Conservation (phyloP, 1,140 invertebrate species). For the Lucilia sericata region DNA sequence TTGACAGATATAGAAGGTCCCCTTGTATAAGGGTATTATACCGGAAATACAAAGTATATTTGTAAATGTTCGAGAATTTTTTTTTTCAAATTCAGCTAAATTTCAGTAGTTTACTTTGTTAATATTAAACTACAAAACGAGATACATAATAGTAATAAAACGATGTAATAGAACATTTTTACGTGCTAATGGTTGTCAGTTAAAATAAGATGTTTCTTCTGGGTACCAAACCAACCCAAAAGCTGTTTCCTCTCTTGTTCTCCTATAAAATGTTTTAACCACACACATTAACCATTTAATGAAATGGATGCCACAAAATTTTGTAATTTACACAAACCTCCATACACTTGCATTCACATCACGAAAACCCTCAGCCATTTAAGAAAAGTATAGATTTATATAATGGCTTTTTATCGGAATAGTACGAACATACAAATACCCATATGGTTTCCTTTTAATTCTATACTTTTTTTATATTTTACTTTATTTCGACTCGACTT, state of each 20-base stretch:
- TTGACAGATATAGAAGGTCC: too few relatives aligned
- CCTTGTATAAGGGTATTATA: too few relatives aligned
- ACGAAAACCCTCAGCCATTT: background rate
- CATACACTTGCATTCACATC: background rate
- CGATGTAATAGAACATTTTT: background rate
- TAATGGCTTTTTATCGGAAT: background rate
- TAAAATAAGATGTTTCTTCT: background rate
- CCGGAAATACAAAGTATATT: too few relatives aligned
- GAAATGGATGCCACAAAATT: background rate
- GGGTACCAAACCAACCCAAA: background rate
- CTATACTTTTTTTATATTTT: too few relatives aligned
- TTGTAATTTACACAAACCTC: background rate
- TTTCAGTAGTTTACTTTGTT: too few relatives aligned
- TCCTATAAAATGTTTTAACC: background rate
- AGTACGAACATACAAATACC: background rate
- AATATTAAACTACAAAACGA: too few relatives aligned
- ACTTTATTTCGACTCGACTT: background rate
- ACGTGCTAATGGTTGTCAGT: conserved; percentile 6
- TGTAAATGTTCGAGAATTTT: too few relatives aligned
- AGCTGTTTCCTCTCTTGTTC: background rate
- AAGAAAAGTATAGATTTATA: background rate
- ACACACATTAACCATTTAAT: conserved; percentile 1
- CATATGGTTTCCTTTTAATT: conserved; percentile 3
- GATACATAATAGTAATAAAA: too few relatives aligned
- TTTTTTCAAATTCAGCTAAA: too few relatives aligned